Evolutionary conservation across 2,888 invertebrate genomes (phyloP), one percentile per base, ranked within the genome.

Genomic region (Synergus laeviventris): DNA sequence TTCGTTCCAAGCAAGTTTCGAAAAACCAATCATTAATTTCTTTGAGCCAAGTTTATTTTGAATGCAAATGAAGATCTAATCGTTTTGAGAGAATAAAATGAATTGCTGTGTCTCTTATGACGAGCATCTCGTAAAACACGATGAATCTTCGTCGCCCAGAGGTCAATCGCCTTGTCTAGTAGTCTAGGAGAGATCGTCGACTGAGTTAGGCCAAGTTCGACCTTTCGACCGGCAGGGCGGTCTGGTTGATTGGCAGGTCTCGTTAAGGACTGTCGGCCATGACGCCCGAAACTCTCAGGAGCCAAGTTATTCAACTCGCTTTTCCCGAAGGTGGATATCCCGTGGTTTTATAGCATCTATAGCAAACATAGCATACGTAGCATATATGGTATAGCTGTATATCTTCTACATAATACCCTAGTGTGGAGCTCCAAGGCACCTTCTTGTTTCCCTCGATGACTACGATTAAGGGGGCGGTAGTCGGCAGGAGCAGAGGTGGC

Each of bases 401-500:
- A 42, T 42, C 11, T 42, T 11, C 42, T 42, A 42, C 14, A 42
- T 42, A 59, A 59, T 21, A 21, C 21, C 21, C 56, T 59, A 11
- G 62, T 62, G 36, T 18, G 12, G 36, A 14, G 60, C 16, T 60
- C 36, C n/a, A 61, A 31, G 70, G 49, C 45, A 70, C 49, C 31
- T 70, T 66, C 24, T 70, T 70, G 31, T 70, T 49, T 59, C 24
- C 24, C 70, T 49, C 31, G 70, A 70, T 49, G 70, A 70, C 31
- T 70, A 36, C 36, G 49, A 70, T 70, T 70, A 70, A 70, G 49
- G n/a, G 49, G 70, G 70, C 70, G 70, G 45, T 70, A 70, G 49
- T 70, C 36, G 31, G 18, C 49, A n/a, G 70, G n/a, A 70, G 70
- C 49, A 11, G 49, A 70, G 70, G 70, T 70, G 36, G 70, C 70